These are phyloP conservation scores for Norana najaformis DNA, from an alignment of 2,888 invertebrate species.

Conservation along the genomic window DNA sequence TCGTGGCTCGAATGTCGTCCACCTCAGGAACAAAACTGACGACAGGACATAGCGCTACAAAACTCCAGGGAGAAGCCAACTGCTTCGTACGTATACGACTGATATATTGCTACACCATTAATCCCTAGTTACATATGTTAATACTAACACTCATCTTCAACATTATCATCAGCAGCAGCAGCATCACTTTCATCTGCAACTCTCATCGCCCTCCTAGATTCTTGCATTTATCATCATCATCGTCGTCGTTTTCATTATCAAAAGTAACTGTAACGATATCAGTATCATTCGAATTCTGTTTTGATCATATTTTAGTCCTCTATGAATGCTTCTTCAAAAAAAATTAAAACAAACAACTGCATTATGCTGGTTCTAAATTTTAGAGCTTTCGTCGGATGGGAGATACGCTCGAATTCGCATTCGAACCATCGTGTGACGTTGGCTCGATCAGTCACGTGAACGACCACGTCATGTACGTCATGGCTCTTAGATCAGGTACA, in stretches of 20 bases:
- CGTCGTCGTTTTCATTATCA: neutral
- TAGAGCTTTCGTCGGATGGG: conserved; percentile 9
- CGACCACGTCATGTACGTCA: conserved; percentile 23
- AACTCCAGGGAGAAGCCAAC: conserved; percentile 4
- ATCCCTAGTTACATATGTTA: too few species aligned
- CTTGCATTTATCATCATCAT: neutral
- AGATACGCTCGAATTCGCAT: neutral
- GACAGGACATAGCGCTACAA: neutral
- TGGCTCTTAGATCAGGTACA: neutral
- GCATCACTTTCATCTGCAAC: too few species aligned
- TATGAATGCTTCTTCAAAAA: neutral
- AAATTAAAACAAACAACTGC: too few species aligned
- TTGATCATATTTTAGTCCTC: neutral
- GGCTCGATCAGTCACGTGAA: neutral
- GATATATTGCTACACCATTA: neutral
- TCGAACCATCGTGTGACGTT: conserved; percentile 5
- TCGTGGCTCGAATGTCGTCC: conserved; percentile 5
- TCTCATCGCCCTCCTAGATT: too few species aligned
- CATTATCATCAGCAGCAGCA: neutral
- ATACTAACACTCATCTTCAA: neutral
- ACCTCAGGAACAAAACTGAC: neutral
- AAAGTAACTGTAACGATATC: neutral
- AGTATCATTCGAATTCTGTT: neutral
- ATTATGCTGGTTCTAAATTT: neutral
- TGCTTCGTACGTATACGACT: neutral